Evolutionary conservation across 2,797 vertebrate genomes (phyloP), one percentile per base, ranked within the genome.

Genomic region (Eremophila alpestris): DNA sequence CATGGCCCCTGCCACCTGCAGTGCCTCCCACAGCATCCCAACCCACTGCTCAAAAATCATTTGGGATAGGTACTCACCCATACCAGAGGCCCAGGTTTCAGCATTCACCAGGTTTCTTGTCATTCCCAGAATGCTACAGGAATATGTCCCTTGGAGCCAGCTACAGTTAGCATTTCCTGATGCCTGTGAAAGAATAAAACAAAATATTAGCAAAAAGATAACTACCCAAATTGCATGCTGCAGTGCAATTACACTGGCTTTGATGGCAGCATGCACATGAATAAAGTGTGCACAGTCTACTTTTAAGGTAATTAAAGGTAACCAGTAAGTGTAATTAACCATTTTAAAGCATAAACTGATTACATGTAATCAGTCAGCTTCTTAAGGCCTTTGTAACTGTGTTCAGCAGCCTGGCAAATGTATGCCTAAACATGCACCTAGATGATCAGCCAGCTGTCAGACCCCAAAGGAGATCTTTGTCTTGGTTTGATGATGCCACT

Each of bases 311-410:
- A 83, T 89, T 64, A 73, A 76, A 88, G 38, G 52, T 89, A 95
- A 73, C 49, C 62, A 43, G 45, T 63, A 86, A 90, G 38, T 32
- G 48, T 56, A 91, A 93, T 95, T 86, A 83, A 77, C 91, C 4
- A 82, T 79, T 94, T 91, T 63, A 41, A 91, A 91, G 64, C 43
- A 36, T 83, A 82, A 93, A 90, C 45, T 56, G 73, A 87, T 91
- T 70, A 26, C 23, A n/a, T 43, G 55, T 79, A 38, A 90, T 91
- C 82, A 86, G 65, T 82, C 79, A 86, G 29, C 52, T 83, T 79
- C 79, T 83, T 40, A 81, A 76, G 49, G 30, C 59, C 76, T 91
- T 76, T 81, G 70, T 81, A 83, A 59, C 68, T 58, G 40, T 76
- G 55, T 60, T 83, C 52, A 88, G 73, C 84, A 95, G 63, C 34